Evolutionary conservation across 2,888 invertebrate species (phyloP).

Genomic region (Clitarchus hookeri): DNA sequence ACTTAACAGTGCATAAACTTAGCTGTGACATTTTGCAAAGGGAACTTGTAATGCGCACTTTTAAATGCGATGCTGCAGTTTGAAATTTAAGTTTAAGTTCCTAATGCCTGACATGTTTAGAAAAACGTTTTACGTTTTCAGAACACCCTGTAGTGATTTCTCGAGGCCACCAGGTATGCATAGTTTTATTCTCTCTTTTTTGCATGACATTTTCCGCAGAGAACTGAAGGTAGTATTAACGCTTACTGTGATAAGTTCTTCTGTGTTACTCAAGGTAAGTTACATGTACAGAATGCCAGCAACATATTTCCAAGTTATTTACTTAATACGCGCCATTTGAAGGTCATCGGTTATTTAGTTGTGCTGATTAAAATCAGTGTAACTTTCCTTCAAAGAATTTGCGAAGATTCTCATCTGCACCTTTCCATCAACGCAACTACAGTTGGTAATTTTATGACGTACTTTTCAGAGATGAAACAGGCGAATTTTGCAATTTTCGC

Average conservation of each 20-base stretch:
- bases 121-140: neutral
- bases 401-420: too few species aligned
- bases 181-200: neutral
- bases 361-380: too few species aligned
- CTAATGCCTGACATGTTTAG: neutral
- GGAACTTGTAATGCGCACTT: neutral
- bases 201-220: neutral
- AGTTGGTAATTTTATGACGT: too few species aligned
- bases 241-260: neutral
- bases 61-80: neutral
- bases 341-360: too few species aligned
- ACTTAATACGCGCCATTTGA: too few species aligned
- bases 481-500: too few species aligned
- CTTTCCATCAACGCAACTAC: too few species aligned
- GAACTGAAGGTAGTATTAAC: neutral
- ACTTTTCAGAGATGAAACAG: too few species aligned
- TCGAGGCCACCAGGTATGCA: constrained; percentile 2
- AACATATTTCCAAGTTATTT: neutral
- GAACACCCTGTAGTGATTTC: neutral
- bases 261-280: neutral
- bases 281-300: neutral
- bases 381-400: too few species aligned
- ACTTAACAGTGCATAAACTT: neutral
- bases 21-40: neutral
- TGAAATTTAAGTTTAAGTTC: neutral